Conservation (phyloP, 2,113 vertebrate genomes). For the Tonatia bakeri region DNA sequence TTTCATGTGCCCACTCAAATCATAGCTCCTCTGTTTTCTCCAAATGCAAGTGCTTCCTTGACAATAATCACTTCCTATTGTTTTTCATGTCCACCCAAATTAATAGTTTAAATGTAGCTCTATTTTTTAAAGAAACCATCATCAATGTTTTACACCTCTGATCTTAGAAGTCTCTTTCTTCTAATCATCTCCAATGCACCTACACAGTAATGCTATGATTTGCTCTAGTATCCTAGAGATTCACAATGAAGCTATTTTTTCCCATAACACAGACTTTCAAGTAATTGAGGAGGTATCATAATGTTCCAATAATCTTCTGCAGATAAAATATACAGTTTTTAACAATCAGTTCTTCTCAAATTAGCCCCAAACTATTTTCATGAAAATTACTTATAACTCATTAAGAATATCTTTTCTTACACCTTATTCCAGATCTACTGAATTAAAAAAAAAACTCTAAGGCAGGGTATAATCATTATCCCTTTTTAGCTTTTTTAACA, state of each 20-base stretch:
- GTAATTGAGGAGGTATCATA: neutral
- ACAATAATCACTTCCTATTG: neutral
- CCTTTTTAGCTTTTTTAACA: neutral
- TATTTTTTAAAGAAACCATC: neutral
- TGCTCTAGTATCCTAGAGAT: neutral
- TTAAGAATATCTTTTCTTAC: neutral
- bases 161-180: neutral
- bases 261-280: neutral
- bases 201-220: neutral
- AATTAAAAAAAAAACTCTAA: neutral
- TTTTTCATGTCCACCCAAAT: neutral
- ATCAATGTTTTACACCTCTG: neutral
- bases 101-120: neutral
- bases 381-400: neutral
- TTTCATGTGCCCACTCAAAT: rapidly evolving
- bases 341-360: neutral
- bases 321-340: neutral
- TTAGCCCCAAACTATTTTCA: neutral
- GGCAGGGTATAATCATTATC: rapidly evolving
- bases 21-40: rapidly evolving
- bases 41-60: neutral
- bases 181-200: neutral
- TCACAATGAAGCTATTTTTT: neutral
- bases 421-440: neutral
- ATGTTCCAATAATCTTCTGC: neutral